Percentiles rank a stretch among this genome's conserved stretches.
Conservation (phyloP, 2,888 invertebrate genomes). For the Drosophila hamatofila region DNA sequence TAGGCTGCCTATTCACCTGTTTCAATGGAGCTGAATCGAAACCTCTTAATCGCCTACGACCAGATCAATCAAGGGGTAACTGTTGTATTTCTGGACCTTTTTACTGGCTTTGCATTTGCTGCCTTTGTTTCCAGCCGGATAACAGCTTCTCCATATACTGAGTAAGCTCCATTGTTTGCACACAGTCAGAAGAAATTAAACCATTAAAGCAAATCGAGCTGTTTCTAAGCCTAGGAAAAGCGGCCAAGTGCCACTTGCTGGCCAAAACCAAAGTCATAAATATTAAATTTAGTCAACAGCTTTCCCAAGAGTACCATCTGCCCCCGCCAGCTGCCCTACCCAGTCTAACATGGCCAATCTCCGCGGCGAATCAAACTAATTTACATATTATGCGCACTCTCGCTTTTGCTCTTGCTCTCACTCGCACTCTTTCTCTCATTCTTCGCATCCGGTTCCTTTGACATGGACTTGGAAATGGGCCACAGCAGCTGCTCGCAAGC, state of each 20-base stretch:
- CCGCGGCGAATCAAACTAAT: conserved; percentile 60
- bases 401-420: background rate
- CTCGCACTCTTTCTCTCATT: background rate
- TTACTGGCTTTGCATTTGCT: conserved; percentile 7
- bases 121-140: conserved; percentile 7
- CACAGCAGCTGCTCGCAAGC: background rate
- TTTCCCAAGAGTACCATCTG: conserved; percentile 12
- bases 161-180: conserved; percentile 20
- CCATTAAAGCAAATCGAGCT: conserved; percentile 58
- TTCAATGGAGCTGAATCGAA: background rate
- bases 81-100: conserved; percentile 19
- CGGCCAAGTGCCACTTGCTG: conserved; percentile 22
- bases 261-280: conserved; percentile 65
- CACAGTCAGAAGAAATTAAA: conserved; percentile 46
- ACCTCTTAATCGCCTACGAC: background rate
- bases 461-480: conserved; percentile 6
- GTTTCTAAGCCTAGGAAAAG: conserved; percentile 35
- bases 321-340: no score
- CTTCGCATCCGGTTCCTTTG: conserved; percentile 19
- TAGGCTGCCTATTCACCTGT: conserved; percentile 25
- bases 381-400: conserved; percentile 63
- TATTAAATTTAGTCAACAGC: conserved; percentile 68
- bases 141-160: background rate
- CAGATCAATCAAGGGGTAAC: conserved; percentile 25
- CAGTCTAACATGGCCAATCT: conserved; percentile 4